A percentile compares a stretch with the other conserved stretches of the same genome.
These are phyloP conservation scores for Brachylomia viminalis DNA, from an alignment of 2,888 invertebrate species.

Conservation along the genomic window DNA sequence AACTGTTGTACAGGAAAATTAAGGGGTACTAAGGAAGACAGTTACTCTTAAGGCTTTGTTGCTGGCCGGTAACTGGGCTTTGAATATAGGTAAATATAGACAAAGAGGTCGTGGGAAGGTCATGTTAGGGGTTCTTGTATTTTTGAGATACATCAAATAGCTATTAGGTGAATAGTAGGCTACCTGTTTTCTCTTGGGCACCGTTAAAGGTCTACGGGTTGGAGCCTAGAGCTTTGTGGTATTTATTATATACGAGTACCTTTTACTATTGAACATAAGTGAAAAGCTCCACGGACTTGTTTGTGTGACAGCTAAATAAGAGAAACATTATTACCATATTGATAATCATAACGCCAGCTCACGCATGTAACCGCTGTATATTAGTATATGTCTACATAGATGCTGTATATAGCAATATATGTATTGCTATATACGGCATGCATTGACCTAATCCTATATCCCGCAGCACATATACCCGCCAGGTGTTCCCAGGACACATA, in stretches of 20 bases:
- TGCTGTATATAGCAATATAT: conserved; percentile 4
- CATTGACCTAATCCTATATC: conserved; percentile 19
- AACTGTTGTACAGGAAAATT: conserved; percentile 36
- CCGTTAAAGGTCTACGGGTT: neutral
- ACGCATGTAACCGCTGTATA: neutral
- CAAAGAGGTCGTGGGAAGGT: neutral
- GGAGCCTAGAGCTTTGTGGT: neutral
- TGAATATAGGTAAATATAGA: neutral
- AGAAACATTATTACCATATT: neutral
- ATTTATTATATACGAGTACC: neutral
- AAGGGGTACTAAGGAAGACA: conserved; percentile 2
- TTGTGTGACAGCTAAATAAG: neutral
- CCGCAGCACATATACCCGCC: conserved; percentile 24
- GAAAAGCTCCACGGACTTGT: neutral
- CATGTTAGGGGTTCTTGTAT: neutral
- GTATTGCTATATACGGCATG: conserved; percentile 20
- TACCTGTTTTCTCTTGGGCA: conserved; percentile 3
- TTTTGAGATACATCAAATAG: conserved; percentile 39
- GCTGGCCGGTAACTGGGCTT: conserved; percentile 10
- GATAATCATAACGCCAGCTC: too few species aligned
- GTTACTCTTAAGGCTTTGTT: conserved; percentile 25
- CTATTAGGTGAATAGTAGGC: conserved; percentile 26
- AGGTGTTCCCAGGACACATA: conserved; percentile 53
- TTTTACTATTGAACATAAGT: conserved; percentile 1
- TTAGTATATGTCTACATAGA: neutral